phyloP scores from a whole-genome alignment of 2,888 invertebrate species.

The Brachyptera putata region DNA sequence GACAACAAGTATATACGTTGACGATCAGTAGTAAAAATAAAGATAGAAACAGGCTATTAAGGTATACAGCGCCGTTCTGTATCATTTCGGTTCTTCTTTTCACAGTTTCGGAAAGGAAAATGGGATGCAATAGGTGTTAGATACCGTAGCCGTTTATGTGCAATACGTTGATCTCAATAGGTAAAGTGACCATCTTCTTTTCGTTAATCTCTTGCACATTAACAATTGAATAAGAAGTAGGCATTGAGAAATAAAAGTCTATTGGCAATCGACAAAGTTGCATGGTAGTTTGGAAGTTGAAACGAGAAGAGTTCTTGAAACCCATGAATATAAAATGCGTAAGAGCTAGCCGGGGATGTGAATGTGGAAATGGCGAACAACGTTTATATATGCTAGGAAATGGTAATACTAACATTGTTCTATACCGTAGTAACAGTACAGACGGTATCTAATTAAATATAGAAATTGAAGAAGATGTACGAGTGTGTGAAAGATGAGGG shows the following conservation, averaged over 20 bases:
- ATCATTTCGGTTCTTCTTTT: constrained; percentile 11
- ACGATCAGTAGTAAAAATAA: not conserved
- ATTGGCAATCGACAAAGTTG: constrained; percentile 5
- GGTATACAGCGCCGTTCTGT: not conserved
- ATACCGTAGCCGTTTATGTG: not conserved
- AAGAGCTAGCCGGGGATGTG: too few species aligned
- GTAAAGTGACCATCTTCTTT: constrained; percentile 3
- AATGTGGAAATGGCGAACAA: too few species aligned
- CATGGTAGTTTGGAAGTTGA: constrained; percentile 2
- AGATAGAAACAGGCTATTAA: constrained; percentile 2
- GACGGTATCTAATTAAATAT: constrained; percentile 19
- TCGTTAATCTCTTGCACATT: not conserved
- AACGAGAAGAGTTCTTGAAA: not conserved
- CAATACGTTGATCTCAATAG: not conserved
- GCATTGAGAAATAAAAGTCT: not conserved
- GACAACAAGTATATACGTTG: not conserved
- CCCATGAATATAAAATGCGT: constrained; percentile 15
- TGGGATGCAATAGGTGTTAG: not conserved
- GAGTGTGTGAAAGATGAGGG: not conserved
- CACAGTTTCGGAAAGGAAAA: not conserved
- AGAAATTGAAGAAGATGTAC: constrained; percentile 17
- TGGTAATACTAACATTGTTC: too few species aligned
- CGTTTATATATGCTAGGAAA: too few species aligned
- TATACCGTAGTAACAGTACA: too few species aligned
- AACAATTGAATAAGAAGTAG: constrained; percentile 4